Evolutionary conservation across 2,797 vertebrate species (phyloP).

Genomic region (Erpetoichthys calabaricus): DNA sequence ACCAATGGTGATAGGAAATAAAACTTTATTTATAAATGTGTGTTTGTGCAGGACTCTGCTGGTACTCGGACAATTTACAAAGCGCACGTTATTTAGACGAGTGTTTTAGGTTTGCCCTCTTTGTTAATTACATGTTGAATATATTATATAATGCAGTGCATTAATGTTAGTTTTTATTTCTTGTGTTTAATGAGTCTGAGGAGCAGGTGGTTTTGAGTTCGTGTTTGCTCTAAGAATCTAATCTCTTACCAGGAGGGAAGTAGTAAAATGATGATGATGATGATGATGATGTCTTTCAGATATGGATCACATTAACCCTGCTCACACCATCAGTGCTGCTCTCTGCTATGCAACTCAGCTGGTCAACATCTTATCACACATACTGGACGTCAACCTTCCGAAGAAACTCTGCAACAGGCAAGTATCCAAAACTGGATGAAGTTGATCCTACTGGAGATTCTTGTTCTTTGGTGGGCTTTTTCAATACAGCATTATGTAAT

Average conservation of each 20-base stretch:
- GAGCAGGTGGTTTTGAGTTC: neutral
- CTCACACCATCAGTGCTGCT: slow-evolving; percentile 86
- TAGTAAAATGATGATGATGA: neutral
- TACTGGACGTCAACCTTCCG: slow-evolving; percentile 84
- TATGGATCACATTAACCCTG: slow-evolving; percentile 83
- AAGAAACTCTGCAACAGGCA: slow-evolving; percentile 94
- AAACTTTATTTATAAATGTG: too few species aligned
- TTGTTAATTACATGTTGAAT: too few species aligned
- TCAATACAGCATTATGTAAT: neutral
- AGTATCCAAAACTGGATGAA: slow-evolving; percentile 20
- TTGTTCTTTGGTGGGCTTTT: neutral
- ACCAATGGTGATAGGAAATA: too few species aligned
- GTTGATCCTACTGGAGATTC: neutral
- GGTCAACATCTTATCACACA: slow-evolving; percentile 78
- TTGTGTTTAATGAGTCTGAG: neutral
- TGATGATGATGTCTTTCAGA: slow-evolving; percentile 38
- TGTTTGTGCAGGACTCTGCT: too few species aligned
- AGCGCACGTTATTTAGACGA: too few species aligned
- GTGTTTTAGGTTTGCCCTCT: too few species aligned
- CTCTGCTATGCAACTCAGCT: slow-evolving; percentile 89
- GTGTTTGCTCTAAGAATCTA: neutral
- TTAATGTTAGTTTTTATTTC: too few species aligned
- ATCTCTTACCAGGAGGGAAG: neutral
- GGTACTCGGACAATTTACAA: too few species aligned
- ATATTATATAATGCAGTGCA: too few species aligned